Conservation (phyloP, 2,888 invertebrate species). For the Pollenia griseotomentosa region DNA sequence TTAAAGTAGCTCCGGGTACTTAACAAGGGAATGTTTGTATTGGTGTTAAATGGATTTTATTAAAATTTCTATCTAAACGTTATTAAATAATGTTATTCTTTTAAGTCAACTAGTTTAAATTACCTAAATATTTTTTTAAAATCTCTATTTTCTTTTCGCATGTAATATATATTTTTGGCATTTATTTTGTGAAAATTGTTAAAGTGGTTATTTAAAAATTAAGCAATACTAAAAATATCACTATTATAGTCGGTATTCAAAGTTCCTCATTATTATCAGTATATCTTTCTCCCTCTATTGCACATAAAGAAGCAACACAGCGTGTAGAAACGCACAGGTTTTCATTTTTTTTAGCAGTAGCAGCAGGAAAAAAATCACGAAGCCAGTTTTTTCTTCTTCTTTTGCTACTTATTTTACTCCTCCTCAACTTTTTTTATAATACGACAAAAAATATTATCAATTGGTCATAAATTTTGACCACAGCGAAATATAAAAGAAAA, state of each 20-base stretch:
- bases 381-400: constrained; percentile 56
- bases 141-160: too few species aligned
- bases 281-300: neutral
- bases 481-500: constrained; percentile 36
- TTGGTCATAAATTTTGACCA: constrained; percentile 38
- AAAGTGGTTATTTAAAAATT: neutral
- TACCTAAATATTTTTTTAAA: too few species aligned
- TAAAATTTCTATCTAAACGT: too few species aligned
- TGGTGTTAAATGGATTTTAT: too few species aligned
- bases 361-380: constrained; percentile 61
- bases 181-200: too few species aligned
- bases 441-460: constrained; percentile 48
- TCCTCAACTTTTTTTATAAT: constrained; percentile 45
- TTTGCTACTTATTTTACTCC: constrained; percentile 49
- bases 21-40: too few species aligned
- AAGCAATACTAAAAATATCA: neutral
- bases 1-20: too few species aligned
- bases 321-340: constrained; percentile 61
- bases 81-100: too few species aligned
- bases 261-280: constrained; percentile 1
- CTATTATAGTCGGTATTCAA: constrained; percentile 43
- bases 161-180: too few species aligned
- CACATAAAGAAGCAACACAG: constrained; percentile 47
- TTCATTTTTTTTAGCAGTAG: constrained; percentile 59
- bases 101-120: too few species aligned